phyloP scores from a whole-genome alignment of 2,797 vertebrate genomes.

The Hipposideros larvatus region DNA sequence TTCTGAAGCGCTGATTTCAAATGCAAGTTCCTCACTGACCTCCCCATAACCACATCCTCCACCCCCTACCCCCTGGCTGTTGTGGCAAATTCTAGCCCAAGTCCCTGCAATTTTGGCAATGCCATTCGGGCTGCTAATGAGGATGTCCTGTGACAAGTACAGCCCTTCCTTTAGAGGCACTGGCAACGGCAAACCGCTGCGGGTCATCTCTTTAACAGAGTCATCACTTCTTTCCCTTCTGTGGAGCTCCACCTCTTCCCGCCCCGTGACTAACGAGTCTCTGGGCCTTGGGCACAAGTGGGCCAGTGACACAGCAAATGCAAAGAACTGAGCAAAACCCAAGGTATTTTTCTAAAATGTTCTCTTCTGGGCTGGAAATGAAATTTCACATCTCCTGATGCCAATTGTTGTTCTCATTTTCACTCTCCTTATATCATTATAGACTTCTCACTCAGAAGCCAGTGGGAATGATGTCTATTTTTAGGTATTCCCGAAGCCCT shows the following conservation, averaged over 20 bases:
- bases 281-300: not conserved
- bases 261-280: not conserved
- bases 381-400: not conserved
- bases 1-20: not conserved
- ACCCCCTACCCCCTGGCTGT: too few species aligned
- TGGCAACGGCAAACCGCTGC: not conserved
- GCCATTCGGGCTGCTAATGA: not conserved
- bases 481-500: not conserved
- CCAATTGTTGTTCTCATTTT: constrained; percentile 39
- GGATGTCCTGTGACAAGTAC: not conserved
- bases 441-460: constrained; percentile 16
- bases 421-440: constrained; percentile 18
- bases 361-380: not conserved
- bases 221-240: not conserved
- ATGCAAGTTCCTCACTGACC: not conserved
- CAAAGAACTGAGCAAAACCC: not conserved
- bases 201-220: not conserved
- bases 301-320: constrained; percentile 13
- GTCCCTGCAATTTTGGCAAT: not conserved
- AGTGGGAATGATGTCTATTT: constrained; percentile 36
- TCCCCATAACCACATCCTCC: not conserved
- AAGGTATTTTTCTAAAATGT: not conserved
- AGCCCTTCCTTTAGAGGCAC: not conserved
- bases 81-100: not conserved
- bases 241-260: not conserved